phyloP scores from a whole-genome alignment of 1,140 invertebrate species.

The Penaeus chinensis region DNA sequence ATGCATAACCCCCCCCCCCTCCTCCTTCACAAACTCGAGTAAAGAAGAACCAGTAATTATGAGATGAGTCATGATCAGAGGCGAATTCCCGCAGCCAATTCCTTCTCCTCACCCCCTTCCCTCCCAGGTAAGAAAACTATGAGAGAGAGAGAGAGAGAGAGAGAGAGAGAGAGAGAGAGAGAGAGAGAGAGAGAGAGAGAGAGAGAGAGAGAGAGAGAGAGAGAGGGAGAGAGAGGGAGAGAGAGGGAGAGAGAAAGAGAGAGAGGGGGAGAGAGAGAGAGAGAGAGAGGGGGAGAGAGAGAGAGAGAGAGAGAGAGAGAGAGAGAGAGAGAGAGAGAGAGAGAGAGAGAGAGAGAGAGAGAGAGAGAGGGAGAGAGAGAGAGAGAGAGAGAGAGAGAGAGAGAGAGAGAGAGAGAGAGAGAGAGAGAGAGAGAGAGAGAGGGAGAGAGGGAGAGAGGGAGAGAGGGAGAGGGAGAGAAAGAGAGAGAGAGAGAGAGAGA shows the following conservation, averaged over 20 bases:
- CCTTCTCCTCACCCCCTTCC: not conserved
- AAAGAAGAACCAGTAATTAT: not conserved
- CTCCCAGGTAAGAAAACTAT: not conserved
- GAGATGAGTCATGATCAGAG: no score
- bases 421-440: not conserved
- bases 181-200: not conserved
- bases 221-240: not conserved
- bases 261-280: not conserved
- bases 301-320: not conserved
- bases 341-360: slow-evolving; percentile 25
- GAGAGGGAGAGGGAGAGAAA: not conserved
- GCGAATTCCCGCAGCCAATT: no score
- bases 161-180: not conserved
- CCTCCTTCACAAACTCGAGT: not conserved
- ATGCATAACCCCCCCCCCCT: not conserved
- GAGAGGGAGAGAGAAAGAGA: slow-evolving; percentile 18
- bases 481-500: not conserved
- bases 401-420: not conserved
- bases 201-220: not conserved
- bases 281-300: not conserved
- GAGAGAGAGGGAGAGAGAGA: not conserved
- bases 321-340: slow-evolving; percentile 15
- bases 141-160: not conserved
- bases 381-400: not conserved
- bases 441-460: not conserved